Percentiles rank a stretch among this genome's conserved stretches.
Conservation (phyloP, 2,113 vertebrate species). For the Gobius niger region DNA sequence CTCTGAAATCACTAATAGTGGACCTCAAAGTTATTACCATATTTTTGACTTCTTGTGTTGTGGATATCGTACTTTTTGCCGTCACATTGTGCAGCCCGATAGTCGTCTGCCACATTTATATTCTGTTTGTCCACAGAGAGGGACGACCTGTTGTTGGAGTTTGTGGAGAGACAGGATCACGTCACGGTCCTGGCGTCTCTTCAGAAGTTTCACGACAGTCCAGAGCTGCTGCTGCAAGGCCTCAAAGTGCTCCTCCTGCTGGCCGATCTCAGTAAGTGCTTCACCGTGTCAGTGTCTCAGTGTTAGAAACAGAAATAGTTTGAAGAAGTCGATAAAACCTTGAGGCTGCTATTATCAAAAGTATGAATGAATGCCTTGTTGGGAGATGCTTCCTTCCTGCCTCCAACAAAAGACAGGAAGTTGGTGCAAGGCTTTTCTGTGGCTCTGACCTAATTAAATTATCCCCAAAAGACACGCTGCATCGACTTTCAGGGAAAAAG, state of each 20-base stretch:
- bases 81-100: no score
- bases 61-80: no score
- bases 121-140: conserved; percentile 75
- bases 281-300: not conserved
- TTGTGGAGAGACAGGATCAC: conserved; percentile 92
- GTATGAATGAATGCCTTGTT: not conserved
- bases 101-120: not conserved
- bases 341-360: not conserved
- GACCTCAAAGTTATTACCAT: no score
- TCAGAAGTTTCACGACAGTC: conserved; percentile 78
- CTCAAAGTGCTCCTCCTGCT: conserved; percentile 85
- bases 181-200: conserved; percentile 80
- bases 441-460: not conserved
- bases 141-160: conserved; percentile 87
- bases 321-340: not conserved
- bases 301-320: not conserved
- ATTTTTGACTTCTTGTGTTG: no score
- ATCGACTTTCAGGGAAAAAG: not conserved
- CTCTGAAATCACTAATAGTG: no score
- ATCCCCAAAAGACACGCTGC: not conserved
- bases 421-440: not conserved
- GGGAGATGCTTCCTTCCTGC: not conserved
- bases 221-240: conserved; percentile 81
- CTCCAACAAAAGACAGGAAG: conserved; percentile 2
- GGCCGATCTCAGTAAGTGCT: conserved; percentile 82